Conservation (phyloP, 1,140 invertebrate species). For the Andricus grossulariae region DNA sequence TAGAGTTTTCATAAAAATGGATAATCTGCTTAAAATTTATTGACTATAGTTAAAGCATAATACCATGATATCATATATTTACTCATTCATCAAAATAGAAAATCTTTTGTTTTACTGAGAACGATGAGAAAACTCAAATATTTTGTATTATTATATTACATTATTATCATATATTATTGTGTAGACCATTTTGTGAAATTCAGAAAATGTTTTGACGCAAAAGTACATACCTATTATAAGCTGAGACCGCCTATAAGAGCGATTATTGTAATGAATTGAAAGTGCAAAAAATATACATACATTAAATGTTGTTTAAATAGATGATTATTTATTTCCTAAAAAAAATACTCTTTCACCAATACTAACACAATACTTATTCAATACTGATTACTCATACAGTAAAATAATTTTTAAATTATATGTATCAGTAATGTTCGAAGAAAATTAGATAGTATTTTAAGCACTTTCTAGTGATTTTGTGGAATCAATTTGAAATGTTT, state of each 20-base stretch:
- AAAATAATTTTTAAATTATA: too few species aligned
- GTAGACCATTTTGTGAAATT: neutral
- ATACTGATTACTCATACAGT: too few species aligned
- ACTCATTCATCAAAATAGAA: neutral
- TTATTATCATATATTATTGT: neutral
- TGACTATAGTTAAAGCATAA: neutral
- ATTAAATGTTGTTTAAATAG: constrained; percentile 62
- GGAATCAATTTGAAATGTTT: too few species aligned
- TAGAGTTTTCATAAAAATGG: neutral
- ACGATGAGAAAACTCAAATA: neutral
- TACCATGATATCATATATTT: too few species aligned
- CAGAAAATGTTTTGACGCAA: neutral
- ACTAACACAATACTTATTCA: too few species aligned
- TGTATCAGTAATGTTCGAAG: too few species aligned
- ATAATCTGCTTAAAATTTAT: neutral
- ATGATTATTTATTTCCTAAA: constrained; percentile 25
- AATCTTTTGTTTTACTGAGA: neutral
- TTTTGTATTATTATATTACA: neutral
- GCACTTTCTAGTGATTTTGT: too few species aligned
- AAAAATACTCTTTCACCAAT: neutral
- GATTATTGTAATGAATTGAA: constrained; percentile 52
- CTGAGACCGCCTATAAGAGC: neutral
- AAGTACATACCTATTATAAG: constrained; percentile 15
- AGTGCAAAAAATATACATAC: constrained; percentile 68
- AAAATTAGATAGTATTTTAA: too few species aligned